phyloP scores from a whole-genome alignment of 2,797 vertebrate genomes.

The Hydrophis major region DNA sequence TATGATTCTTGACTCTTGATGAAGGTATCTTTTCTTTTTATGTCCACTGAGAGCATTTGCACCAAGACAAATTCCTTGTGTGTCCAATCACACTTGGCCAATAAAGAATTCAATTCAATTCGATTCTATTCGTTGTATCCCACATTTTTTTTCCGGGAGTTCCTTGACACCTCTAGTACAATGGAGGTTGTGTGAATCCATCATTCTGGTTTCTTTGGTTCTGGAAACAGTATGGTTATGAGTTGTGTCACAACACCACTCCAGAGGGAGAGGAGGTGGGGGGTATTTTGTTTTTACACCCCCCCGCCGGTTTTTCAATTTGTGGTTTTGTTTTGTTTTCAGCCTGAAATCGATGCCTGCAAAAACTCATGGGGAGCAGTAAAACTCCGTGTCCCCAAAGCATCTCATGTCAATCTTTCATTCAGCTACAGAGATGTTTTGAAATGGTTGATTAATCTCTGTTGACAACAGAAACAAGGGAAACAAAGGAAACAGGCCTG shows the following conservation, averaged over 20 bases:
- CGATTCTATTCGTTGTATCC: neutral
- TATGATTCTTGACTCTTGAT: too few relatives aligned
- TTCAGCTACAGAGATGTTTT: neutral
- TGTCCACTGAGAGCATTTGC: too few relatives aligned
- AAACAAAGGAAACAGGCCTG: neutral
- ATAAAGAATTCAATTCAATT: too few relatives aligned
- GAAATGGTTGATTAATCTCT: neutral
- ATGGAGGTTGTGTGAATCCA: neutral
- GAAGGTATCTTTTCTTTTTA: too few relatives aligned
- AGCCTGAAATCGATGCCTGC: neutral
- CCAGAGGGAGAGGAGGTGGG: neutral
- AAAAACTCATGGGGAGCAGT: too few relatives aligned
- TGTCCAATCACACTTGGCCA: too few relatives aligned
- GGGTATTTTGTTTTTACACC: neutral
- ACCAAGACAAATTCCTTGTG: too few relatives aligned
- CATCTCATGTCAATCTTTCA: neutral
- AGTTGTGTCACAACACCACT: neutral
- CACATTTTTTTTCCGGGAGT: neutral
- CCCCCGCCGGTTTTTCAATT: neutral
- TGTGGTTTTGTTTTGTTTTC: neutral
- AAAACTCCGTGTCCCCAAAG: neutral
- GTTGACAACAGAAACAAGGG: neutral
- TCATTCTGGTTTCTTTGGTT: neutral
- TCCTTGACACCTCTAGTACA: neutral
- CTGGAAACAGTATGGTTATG: neutral